phyloP scores from a whole-genome alignment of 2,888 invertebrate genomes.

The Trypoxylon attenuatum region DNA sequence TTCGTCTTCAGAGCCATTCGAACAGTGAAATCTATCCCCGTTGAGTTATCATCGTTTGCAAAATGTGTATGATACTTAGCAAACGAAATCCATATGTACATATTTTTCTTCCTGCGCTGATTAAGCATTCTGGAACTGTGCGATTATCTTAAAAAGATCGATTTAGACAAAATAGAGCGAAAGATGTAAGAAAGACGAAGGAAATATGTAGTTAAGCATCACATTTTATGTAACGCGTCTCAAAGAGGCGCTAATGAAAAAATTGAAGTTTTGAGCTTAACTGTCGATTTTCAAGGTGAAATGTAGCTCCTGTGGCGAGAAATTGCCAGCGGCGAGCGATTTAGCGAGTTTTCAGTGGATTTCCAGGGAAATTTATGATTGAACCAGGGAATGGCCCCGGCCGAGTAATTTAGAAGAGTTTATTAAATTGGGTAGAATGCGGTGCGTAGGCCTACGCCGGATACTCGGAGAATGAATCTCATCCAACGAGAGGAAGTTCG shows the following conservation, averaged over 20 bases:
- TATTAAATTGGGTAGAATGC: conserved; percentile 73
- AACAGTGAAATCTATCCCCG: too few relatives aligned
- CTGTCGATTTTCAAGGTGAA: background rate
- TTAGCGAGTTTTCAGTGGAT: conserved; percentile 39
- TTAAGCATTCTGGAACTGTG: too few relatives aligned
- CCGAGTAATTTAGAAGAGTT: conserved; percentile 66
- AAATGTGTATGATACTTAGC: too few relatives aligned
- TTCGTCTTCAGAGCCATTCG: too few relatives aligned
- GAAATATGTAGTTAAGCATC: too few relatives aligned
- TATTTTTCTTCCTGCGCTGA: too few relatives aligned
- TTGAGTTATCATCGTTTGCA: too few relatives aligned
- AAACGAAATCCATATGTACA: too few relatives aligned
- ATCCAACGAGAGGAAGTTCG: conserved; percentile 72
- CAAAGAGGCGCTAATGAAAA: background rate
- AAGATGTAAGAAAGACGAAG: too few relatives aligned
- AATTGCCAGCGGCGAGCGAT: conserved; percentile 15
- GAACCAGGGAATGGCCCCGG: conserved; percentile 49
- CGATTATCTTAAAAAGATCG: too few relatives aligned
- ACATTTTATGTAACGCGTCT: background rate
- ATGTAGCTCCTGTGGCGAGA: background rate
- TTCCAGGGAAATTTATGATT: conserved; percentile 50
- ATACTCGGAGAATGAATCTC: conserved; percentile 74
- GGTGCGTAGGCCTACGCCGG: conserved; percentile 71
- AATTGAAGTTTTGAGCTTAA: background rate
- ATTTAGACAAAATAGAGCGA: too few relatives aligned